phyloP scores from a whole-genome alignment of 1,140 invertebrate species.

The Cydia pomonella region DNA sequence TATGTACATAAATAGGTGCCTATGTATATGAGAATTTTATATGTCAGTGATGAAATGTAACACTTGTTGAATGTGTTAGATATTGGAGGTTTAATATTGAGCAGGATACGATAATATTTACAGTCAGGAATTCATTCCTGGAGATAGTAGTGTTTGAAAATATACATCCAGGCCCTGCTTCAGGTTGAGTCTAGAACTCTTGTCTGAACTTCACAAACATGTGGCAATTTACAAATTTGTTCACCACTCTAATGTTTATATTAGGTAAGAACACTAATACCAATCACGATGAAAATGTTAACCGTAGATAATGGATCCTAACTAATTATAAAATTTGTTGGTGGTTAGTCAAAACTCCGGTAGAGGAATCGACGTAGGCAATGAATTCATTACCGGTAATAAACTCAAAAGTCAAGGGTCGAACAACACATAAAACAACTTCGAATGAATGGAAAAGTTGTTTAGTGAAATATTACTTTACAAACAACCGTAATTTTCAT shows the following conservation, averaged over 20 bases:
- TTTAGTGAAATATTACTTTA: constrained; percentile 9
- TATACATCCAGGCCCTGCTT: too few species aligned
- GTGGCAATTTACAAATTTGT: neutral
- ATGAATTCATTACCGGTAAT: neutral
- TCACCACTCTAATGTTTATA: neutral
- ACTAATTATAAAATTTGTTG: neutral
- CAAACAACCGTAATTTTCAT: constrained; percentile 11
- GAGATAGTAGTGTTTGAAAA: too few species aligned
- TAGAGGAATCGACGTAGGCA: neutral
- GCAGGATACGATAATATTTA: neutral
- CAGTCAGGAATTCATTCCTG: neutral
- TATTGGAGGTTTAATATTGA: neutral
- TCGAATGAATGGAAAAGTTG: constrained; percentile 14
- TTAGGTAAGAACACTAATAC: neutral
- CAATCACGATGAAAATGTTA: neutral
- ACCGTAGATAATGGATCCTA: neutral
- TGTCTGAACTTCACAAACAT: neutral
- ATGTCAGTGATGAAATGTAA: constrained; percentile 14
- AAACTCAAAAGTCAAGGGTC: constrained; percentile 8
- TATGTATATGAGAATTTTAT: neutral
- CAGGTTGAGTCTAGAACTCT: too few species aligned
- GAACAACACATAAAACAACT: constrained; percentile 2
- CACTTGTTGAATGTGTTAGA: neutral
- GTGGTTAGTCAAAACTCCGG: neutral
- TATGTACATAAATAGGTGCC: constrained; percentile 42